Conservation (phyloP, 1,140 invertebrate species). For the Drosophila biarmipes region DNA sequence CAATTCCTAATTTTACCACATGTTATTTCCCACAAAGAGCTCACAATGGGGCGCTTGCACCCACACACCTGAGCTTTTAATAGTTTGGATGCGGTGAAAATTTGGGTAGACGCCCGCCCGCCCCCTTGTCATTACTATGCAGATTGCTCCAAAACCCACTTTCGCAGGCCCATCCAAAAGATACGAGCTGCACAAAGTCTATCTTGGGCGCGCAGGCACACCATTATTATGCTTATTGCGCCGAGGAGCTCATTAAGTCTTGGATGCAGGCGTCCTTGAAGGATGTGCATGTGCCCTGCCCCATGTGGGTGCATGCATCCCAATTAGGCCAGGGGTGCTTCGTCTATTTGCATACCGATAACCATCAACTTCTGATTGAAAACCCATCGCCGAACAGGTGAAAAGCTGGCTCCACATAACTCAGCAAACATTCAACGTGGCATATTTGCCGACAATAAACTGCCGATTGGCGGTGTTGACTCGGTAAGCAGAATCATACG, state of each 20-base stretch:
- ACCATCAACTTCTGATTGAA: conserved; percentile 39
- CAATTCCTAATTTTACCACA: not conserved
- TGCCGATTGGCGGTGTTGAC: conserved; percentile 67
- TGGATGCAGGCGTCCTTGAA: conserved; percentile 22
- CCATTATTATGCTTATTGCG: conserved; percentile 75
- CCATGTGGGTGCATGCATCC: conserved; percentile 25
- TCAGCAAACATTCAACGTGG: conserved; percentile 34
- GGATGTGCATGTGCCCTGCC: conserved; percentile 1
- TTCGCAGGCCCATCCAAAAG: conserved; percentile 33
- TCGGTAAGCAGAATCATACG: conserved; percentile 23
- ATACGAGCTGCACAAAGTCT: conserved; percentile 33
- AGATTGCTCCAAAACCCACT: conserved; percentile 75
- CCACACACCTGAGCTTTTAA: conserved; percentile 11
- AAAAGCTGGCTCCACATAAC: conserved; percentile 2
- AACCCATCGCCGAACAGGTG: not conserved
- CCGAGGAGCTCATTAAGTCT: conserved; percentile 57
- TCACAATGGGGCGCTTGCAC: not conserved
- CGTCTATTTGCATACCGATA: conserved; percentile 33
- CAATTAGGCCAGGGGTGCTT: conserved; percentile 24
- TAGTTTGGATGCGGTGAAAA: conserved; percentile 42
- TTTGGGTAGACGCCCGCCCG: conserved; percentile 29
- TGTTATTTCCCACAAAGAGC: not conserved
- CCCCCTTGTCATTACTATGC: conserved; percentile 67
- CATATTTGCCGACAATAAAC: conserved; percentile 71
- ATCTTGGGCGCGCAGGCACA: conserved; percentile 21